Base-by-base conservation (phyloP, 92 coral and sea anemone species). In the Epizoanthus scotinus region DNA sequence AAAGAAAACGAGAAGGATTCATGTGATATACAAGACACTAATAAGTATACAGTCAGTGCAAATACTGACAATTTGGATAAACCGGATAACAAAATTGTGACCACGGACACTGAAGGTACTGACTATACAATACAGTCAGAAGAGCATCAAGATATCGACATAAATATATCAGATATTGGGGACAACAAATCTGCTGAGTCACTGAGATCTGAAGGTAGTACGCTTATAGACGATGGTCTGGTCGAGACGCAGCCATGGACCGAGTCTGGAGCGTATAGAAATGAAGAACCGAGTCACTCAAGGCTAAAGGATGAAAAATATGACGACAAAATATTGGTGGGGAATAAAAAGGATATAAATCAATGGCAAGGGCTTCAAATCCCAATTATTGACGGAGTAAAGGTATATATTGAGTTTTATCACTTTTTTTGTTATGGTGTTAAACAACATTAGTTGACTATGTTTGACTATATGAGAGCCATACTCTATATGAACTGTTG, bases 381-480 rank as follows among this genome's bases (percentile, higher is more conserved):
- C 65, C 94, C 94, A 19, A 61, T 88, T 19, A 58, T 92, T 67
- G 89, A 90, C 68, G 97, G 92, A 36, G 90, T 92, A 31, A 70
- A 79, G 92, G 97, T 88, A 78, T 55, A 34, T 12, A 47, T 6
- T 47, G n/a, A n/a, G n/a, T n/a, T n/a, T n/a, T n/a, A n/a, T 44
- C 50, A 44, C 9, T 10, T 44, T 8, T 7, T 44, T 7, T 44
- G 12, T 13, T 8, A 7, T 44, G 14, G 50, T 10, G 50, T 44
- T 44, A 10, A 44, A 44, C 50, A 8, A 44, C 15, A 44, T 44
- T 44, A 44, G 50, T 44, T 6, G 12, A 44, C 12, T 7, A 44
- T 44, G 36, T 4, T 1, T 1, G 36, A 1, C n/a, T n/a, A n/a
- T n/a, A n/a, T n/a, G n/a, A n/a, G n/a, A n/a, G n/a, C n/a, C n/a